These are phyloP conservation scores for Leptoclinus maculatus DNA, from an alignment of 2,797 vertebrate species.

Conservation along the genomic window DNA sequence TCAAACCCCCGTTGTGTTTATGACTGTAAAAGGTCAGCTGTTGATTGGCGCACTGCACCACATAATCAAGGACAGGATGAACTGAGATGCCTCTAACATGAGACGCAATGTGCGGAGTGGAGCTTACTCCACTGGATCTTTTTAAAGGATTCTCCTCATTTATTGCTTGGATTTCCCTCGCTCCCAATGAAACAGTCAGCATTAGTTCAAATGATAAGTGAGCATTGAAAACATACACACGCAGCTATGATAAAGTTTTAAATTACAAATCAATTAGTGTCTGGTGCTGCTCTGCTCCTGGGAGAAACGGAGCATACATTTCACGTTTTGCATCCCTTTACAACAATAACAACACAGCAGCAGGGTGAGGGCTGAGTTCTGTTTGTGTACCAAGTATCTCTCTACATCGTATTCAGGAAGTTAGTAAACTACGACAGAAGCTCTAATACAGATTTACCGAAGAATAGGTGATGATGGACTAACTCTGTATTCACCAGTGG, in stretches of 20 bases:
- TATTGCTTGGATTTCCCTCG: background rate
- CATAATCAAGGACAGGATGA: constrained; percentile 58
- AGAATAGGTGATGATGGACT: constrained; percentile 4
- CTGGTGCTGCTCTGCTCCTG: background rate
- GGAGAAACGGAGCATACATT: background rate
- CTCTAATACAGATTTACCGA: background rate
- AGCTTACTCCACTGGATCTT: background rate
- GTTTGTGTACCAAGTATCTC: background rate
- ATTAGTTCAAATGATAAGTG: background rate
- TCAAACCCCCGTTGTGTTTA: constrained; percentile 45
- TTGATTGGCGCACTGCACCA: constrained; percentile 57
- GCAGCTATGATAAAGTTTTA: background rate
- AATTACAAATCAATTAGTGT: background rate
- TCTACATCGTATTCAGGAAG: background rate
- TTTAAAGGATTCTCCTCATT: constrained; percentile 3
- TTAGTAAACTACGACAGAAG: background rate
- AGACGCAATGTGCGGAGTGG: constrained; percentile 38
- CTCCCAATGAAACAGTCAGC: background rate
- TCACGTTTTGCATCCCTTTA: background rate
- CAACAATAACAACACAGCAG: background rate
- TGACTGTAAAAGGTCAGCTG: constrained; percentile 63
- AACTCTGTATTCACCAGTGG: background rate
- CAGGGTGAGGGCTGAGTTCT: constrained; percentile 1
- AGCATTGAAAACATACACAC: background rate
- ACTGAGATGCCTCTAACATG: constrained; percentile 44